Evolutionary conservation across 2,113 vertebrate species (phyloP), one percentile per base, ranked within the genome.

Genomic region (Cyanoderma ruficeps): DNA sequence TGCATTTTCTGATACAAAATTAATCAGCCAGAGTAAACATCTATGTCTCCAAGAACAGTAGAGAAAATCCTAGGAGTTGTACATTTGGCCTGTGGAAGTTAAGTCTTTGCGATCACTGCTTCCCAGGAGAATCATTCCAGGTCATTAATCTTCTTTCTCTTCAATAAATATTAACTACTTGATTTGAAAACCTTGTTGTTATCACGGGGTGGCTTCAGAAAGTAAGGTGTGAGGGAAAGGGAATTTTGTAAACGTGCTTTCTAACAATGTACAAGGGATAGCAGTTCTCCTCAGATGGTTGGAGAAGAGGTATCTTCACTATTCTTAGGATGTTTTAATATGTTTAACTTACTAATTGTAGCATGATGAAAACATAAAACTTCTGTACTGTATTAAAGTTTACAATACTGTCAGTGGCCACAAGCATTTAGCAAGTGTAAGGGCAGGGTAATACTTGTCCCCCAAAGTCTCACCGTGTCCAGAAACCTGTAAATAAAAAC

Each of bases 391-490:
- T 18, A 18, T 49, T 31, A 41, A 69, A 70, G 10, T 70, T 56
- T 89, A 11, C 8, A 47, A 9, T 0, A 3, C 19, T 46, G 50
- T 22, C 19, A 60, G 27, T 33, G 13, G 8, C 33, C 11, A 25
- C 16, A 78, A 59, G 2, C 15, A 28, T 14, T 13, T 39, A 28
- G 18, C 5, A 61, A 61, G 6, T 60, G 2, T 52, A 69, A 56
- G 24, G 8, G 44, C 6, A 65, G 41, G 35, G 18, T 35, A 79
- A 21, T 74, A 57, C 22, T 63, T 83, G 12, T 16, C 14, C 8
- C 11, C 0, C 3, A 12, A 21, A 33, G 13, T 52, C 33, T 90
- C 16, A 50, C 3, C 9, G 0, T 42, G 14, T 57, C 31, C 20
- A 41, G 28, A 82, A 85, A 28, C 37, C 7, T 49, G 18, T 63